Conservation (phyloP, 2,113 vertebrate genomes). For the Cygnus atratus region DNA sequence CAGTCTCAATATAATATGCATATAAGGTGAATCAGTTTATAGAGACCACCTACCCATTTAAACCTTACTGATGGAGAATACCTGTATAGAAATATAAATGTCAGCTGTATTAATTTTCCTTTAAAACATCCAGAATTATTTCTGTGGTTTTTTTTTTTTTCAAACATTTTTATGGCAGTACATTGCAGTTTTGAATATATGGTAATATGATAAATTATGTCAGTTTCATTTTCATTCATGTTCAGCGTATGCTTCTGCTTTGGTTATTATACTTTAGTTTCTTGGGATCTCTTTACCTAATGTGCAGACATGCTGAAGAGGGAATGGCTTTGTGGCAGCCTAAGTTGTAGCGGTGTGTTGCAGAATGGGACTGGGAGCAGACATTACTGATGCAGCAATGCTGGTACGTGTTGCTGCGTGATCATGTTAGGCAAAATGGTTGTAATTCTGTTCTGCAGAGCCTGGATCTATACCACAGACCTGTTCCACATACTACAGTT, state of each 20-base stretch:
- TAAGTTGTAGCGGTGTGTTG: fast-evolving
- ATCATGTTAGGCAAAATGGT: neutral
- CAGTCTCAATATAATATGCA: neutral
- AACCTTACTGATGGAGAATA: neutral
- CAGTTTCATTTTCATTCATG: fast-evolving
- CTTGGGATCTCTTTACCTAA: neutral
- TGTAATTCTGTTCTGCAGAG: neutral
- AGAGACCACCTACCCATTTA: neutral
- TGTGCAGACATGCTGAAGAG: fast-evolving
- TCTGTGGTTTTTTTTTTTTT: neutral
- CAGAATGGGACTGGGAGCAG: neutral
- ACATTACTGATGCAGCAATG: fast-evolving
- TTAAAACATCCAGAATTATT: neutral
- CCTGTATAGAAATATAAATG: neutral
- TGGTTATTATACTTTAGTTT: neutral
- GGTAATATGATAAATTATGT: fast-evolving
- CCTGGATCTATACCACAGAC: too few relatives aligned
- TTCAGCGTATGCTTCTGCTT: neutral
- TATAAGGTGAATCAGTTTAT: neutral
- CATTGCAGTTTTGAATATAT: neutral
- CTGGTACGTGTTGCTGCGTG: neutral
- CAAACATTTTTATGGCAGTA: neutral
- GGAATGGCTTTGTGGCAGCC: neutral
- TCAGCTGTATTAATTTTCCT: neutral
- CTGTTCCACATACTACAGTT: fast-evolving